Evolutionary conservation across 2,888 invertebrate species (phyloP).

Genomic region (Acleris holmiana): DNA sequence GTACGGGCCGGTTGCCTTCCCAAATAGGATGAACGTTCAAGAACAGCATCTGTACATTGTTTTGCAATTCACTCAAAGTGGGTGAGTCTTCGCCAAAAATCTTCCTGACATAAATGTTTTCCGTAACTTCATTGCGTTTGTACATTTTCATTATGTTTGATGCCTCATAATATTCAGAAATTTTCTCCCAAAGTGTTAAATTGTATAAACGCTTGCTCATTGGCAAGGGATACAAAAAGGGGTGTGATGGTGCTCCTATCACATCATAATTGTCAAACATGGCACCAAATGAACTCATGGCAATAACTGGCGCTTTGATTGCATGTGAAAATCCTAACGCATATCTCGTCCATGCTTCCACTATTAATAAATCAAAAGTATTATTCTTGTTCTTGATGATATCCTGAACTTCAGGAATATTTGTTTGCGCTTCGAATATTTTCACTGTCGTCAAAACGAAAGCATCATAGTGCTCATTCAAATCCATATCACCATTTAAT

Average conservation of each 20-base stretch:
- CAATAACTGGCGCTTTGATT: background rate
- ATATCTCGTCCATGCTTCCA: background rate
- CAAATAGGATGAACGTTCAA: conserved; percentile 65
- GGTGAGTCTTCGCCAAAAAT: conserved; percentile 50
- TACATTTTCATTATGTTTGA: conserved; percentile 24
- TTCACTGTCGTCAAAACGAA: background rate
- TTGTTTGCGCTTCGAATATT: too few relatives aligned
- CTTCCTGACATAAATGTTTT: conserved; percentile 42
- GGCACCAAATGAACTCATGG: background rate
- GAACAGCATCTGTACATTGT: conserved; percentile 64
- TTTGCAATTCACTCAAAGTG: conserved; percentile 43
- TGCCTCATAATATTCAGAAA: conserved; percentile 44
- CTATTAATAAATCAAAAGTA: conserved; percentile 10
- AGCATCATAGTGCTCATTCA: background rate
- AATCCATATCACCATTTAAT: background rate
- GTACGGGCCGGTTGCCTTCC: conserved; percentile 59
- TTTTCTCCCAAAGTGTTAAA: conserved; percentile 47
- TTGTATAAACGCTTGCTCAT: background rate
- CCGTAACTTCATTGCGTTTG: conserved; percentile 12
- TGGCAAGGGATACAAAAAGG: background rate
- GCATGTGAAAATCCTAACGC: background rate
- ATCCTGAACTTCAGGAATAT: too few relatives aligned
- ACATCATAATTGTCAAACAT: background rate
- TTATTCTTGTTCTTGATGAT: conserved; percentile 3
- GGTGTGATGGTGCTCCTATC: background rate